Percentiles rank a stretch among this genome's conserved stretches.
These are phyloP conservation scores for Drosophila prolongata DNA, from an alignment of 2,888 invertebrate species.

Conservation along the genomic window DNA sequence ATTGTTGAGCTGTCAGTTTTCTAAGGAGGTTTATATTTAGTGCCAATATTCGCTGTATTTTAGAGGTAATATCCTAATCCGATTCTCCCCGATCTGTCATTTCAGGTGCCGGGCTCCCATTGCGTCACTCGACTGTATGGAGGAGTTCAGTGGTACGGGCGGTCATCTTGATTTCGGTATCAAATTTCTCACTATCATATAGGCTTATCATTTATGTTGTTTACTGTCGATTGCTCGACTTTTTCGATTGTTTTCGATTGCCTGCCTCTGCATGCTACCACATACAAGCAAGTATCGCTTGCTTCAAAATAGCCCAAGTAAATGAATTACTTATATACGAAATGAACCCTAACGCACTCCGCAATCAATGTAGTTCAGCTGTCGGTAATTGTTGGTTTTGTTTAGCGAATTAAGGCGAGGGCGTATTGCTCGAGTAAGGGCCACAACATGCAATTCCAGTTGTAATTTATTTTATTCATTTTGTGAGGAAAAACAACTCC, in stretches of 20 bases:
- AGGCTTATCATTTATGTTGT: slow-evolving; percentile 69
- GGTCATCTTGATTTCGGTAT: slow-evolving; percentile 86
- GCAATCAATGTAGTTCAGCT: slow-evolving; percentile 1
- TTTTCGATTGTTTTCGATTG: slow-evolving; percentile 30
- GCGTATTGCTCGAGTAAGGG: slow-evolving; percentile 14
- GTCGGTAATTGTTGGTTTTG: slow-evolving; percentile 25
- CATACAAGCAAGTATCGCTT: slow-evolving; percentile 9
- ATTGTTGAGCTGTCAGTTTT: not conserved
- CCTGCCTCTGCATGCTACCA: slow-evolving; percentile 28
- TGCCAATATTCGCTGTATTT: not conserved
- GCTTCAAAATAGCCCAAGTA: slow-evolving; percentile 11
- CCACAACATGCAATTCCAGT: slow-evolving; percentile 31
- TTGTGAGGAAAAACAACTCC: slow-evolving; percentile 15
- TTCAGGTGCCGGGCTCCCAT: slow-evolving; percentile 94
- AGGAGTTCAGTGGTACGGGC: slow-evolving; percentile 92
- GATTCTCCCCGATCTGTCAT: not conserved
- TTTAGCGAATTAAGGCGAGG: slow-evolving; percentile 10
- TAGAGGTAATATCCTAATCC: not conserved
- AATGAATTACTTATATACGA: not conserved
- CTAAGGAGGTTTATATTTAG: not conserved
- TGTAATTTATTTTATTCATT: slow-evolving; percentile 42
- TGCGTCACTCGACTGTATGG: slow-evolving; percentile 97
- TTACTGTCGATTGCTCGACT: slow-evolving; percentile 36
- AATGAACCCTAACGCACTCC: not conserved
- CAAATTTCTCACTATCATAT: slow-evolving; percentile 81